Evolutionary conservation across 2,113 vertebrate genomes (phyloP).

Genomic region (Eonycteris spelaea): DNA sequence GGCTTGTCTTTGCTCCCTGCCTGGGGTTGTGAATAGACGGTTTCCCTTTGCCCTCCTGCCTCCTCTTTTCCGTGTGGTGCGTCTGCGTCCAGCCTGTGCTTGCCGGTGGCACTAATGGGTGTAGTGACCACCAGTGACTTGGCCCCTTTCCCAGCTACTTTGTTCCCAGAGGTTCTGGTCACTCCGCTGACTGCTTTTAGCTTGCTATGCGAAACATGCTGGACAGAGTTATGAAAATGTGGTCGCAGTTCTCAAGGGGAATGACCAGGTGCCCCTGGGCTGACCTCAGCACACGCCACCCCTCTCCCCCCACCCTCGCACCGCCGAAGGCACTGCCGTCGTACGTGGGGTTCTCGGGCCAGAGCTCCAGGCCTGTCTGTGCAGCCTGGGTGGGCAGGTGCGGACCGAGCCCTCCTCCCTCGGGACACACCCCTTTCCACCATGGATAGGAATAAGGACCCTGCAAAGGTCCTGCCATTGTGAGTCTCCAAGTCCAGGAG

Average conservation of each 20-base stretch:
- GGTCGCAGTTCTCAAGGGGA: background rate
- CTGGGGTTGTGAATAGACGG: background rate
- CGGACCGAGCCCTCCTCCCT: fast-evolving
- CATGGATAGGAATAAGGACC: fast-evolving
- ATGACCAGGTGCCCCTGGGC: fast-evolving
- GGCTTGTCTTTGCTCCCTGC: too few species aligned
- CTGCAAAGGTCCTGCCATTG: fast-evolving
- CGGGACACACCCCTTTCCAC: fast-evolving
- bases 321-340: fast-evolving
- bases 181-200: fast-evolving
- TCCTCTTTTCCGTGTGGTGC: fast-evolving
- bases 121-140: fast-evolving
- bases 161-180: background rate
- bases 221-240: background rate
- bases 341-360: fast-evolving
- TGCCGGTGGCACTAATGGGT: fast-evolving
- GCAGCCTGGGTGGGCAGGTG: background rate
- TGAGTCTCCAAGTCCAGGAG: fast-evolving
- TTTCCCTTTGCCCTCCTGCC: fast-evolving
- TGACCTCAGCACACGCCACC: fast-evolving
- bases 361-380: background rate
- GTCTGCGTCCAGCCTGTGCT: fast-evolving
- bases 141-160: background rate
- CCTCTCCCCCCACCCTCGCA: background rate
- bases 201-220: fast-evolving